Base-by-base conservation (phyloP, 2,797 vertebrate species). In the Sebastes hubbsi region DNA sequence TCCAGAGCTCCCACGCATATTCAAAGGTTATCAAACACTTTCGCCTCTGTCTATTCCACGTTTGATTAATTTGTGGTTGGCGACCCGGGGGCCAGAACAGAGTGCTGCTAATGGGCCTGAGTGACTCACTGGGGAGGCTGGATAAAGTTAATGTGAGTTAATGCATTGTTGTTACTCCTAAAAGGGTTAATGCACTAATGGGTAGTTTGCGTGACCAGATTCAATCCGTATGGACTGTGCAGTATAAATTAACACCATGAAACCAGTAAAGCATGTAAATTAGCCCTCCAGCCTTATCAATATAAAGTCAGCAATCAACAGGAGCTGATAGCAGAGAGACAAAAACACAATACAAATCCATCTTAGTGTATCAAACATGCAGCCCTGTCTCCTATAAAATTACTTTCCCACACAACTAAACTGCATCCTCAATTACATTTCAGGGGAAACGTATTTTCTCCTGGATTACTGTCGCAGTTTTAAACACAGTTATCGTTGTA, bases 101-200 rank as follows among this genome's bases (percentile, higher is more conserved):
- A 18, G n/a, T 20, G 16, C 62, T 52, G 66, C 78, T 91, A 87
- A 87, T 78, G 85, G 83, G 49, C 36, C 68, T 34, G 29, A 74
- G 72, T 86, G 80, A 89, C 63, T 85, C 71, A 84, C 12, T 69
- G 64, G 66, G 14, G 55, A 74, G 60, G 34, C 54, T 55, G 20
- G 64, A 73, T 70, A 25, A 75, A 86, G 78, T 71, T 71, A 82
- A 83, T 76, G 66, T 34, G 52, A 80, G 63, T 63, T 77, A 75
- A 84, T 84, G 75, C 30, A 55, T 61, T 80, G 67, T 46, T 77
- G 78, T 72, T 8, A 65, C 61, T 70, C 24, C 62, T 71, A 84
- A 88, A 84, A 72, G 58, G 72, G 62, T 87, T 83, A 89, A 88
- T 87, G 90, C 56, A 69, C 62, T 81, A 83, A 88, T 88, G 58